Evolutionary conservation across 2,888 invertebrate species (phyloP).

Genomic region (Leptinotarsa tumamoca): DNA sequence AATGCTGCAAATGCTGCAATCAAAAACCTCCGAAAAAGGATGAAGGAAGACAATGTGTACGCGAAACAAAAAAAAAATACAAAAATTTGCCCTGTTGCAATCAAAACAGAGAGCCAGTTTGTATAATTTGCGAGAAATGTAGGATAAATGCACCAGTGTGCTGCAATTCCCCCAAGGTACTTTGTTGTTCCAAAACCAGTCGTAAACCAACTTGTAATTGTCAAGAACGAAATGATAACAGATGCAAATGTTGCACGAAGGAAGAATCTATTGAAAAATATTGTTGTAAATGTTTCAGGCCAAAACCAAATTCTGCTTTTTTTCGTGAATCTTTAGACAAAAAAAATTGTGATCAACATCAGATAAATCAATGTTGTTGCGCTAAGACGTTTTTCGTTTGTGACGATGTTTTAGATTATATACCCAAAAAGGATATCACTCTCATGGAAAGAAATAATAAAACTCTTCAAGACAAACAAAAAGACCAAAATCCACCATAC

Average conservation of each 20-base stretch:
- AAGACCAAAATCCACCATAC: background rate
- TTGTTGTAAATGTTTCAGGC: slow-evolving; percentile 12
- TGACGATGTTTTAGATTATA: slow-evolving; percentile 23
- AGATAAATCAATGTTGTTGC: background rate
- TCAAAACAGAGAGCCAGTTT: slow-evolving; percentile 8
- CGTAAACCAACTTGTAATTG: slow-evolving; percentile 4
- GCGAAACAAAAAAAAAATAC: slow-evolving; percentile 20
- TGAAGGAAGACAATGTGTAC: slow-evolving; percentile 1
- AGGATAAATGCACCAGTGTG: slow-evolving; percentile 16
- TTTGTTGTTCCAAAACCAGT: slow-evolving; percentile 16
- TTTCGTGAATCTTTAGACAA: slow-evolving; percentile 17
- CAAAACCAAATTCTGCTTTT: background rate
- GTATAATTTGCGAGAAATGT: slow-evolving; percentile 23
- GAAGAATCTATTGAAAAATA: slow-evolving; percentile 1
- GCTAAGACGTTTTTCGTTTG: slow-evolving; percentile 15
- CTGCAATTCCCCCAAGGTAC: slow-evolving; percentile 4
- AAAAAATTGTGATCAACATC: background rate
- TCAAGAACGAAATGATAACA: slow-evolving; percentile 2
- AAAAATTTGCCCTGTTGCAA: slow-evolving; percentile 8
- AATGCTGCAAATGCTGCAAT: slow-evolving; percentile 4
- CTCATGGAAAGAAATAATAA: background rate
- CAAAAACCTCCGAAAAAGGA: background rate
- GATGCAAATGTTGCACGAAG: slow-evolving; percentile 18
- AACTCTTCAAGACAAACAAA: background rate
- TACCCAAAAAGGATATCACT: slow-evolving; percentile 19